Base-by-base conservation (phyloP, 2,113 vertebrate species). In the Athene noctua region DNA sequence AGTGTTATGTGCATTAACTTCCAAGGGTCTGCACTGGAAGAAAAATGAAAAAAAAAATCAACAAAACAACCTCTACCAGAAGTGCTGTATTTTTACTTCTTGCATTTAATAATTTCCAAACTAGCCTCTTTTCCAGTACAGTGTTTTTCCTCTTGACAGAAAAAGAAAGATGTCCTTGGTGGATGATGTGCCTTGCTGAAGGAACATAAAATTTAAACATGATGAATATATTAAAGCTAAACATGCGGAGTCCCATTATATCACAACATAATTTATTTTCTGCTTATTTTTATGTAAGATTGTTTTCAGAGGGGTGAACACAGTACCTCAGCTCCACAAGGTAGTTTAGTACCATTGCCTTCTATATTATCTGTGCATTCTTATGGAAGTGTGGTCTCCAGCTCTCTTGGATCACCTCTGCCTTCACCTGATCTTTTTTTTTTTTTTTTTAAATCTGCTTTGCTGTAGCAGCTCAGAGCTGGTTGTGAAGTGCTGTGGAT, bases 341-440 rank as follows among this genome's bases (percentile, higher is more conserved):
- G 11, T 15, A 8, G 4, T 14, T 46, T 5, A 55, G n/a, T 47
- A 66, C 38, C 25, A 4, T 15, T 29, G 32, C 36, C 25, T 27
- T 6, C 40, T n/a, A n/a, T 13, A 0, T n/a, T 34, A 13, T 1
- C 54, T 25, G 3, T 9, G 2, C 15, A 3, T 40, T 15, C 32
- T 74, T 23, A 25, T 1, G 10, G 47, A 38, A 0, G 18, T 22
- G 32, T 40, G 40, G 9, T 42, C 17, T 47, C 55, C n/a, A n/a
- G 21, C 10, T 22, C 13, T 15, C 42, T 59, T 3, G 10, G 22
- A 10, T 36, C 1, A 0, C 23, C 6, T 3, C 32, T 80, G 47
- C 21, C 14, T 73, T 77, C 58, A 34, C 54, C 15, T 30, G 21
- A 14, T n/a, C 36, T n/a, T 38, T 22, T 40, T 27, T 58, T 42